Base-by-base conservation (phyloP, 1,140 invertebrate species). In the Drosophila lacteicornis region DNA sequence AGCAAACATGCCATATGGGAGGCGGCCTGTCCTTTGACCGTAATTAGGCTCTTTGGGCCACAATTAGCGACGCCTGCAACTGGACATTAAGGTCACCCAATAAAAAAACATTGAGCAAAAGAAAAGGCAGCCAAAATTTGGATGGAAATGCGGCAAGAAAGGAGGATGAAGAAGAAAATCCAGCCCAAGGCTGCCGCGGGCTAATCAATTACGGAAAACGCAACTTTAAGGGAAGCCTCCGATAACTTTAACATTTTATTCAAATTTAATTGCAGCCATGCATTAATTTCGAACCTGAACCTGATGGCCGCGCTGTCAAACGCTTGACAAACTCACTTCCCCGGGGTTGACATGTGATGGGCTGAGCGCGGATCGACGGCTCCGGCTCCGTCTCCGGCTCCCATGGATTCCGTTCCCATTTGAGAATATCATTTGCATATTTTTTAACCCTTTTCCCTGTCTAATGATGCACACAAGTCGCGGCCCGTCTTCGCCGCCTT, bases 251-350 rank as follows among this genome's bases (percentile, higher is more conserved):
- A 58, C 61, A 83, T 86, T 86, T 86, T 88, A 86, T 86, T 88
- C 80, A 86, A 87, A 86, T 86, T 86, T 83, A 86, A 86, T 86
- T 86, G 80, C 84, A 67, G 66, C 59, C 69, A 79, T 75, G 69
- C 79, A 82, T 79, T 67, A 75, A 86, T 87, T 86, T 76, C 15
- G 17, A 7, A 27, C 38, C 2, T 60, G 79, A 86, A 88, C 83
- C 83, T 85, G 82, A 83, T 83, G 82, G 63, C 53, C 19, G 36
- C 17, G 57, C 80, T 87, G 84, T 83, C 84, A 86, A 86, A 53
- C 57, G 76, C 62, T 86, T 86, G 83, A 86, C 83, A 86, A 76
- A 70, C 78, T 74, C 4, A 43, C 55, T 12, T 65, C 46, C 59
- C 36, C 55, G 49, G 62, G 59, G 43, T 50, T 69, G 66, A 70